Base-by-base conservation (phyloP, 2,113 vertebrate genomes). In the Centrocercus urophasianus region DNA sequence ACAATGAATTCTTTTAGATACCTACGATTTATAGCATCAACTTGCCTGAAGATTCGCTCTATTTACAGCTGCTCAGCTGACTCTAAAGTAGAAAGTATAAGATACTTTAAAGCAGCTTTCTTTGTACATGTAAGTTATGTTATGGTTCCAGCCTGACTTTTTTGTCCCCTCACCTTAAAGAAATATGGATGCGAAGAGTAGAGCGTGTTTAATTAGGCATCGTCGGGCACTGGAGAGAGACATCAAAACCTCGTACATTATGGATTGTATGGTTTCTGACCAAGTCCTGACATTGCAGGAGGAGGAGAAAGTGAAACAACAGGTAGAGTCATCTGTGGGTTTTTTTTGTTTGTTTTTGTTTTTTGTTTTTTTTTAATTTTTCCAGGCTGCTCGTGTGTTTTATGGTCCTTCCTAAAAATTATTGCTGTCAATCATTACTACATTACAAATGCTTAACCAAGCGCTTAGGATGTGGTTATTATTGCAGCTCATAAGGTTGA, bases 211-310 rank as follows among this genome's bases (percentile, higher is more conserved):
- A 93, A 96, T 99, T 94, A 98, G 96, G 90, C 96, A 98, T 72
- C 98, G 97, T 64, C 90, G 97, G 89, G 98, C 93, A 28, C 80
- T 99, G 97, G 98, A 98, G 96, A 98, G 97, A 92, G 99, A 99
- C 92, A 99, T 99, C 89, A 99, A 99, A 91, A 98, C 99, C 32
- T 86, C 97, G 40, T 99, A 98, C 80, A 98, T 99, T 94, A 99
- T 99, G 98, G 99, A 99, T 93, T 98, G 95, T 94, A 98, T 99
- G 99, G 96, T 99, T 98, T 98, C 97, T 74, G 99, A 99, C 3
- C 98, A 97, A 19, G 98, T 98, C 47, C 97, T 99, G 76, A 98
- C 97, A 1, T 54, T 78, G 32, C 97, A 98, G 4, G 99, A 99
- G 82, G 99, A 99, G 63, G 98, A 99, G 52, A 98, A 69, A 92